Evolutionary conservation across 2,113 vertebrate species (phyloP).

Genomic region (Malurus elegans): DNA sequence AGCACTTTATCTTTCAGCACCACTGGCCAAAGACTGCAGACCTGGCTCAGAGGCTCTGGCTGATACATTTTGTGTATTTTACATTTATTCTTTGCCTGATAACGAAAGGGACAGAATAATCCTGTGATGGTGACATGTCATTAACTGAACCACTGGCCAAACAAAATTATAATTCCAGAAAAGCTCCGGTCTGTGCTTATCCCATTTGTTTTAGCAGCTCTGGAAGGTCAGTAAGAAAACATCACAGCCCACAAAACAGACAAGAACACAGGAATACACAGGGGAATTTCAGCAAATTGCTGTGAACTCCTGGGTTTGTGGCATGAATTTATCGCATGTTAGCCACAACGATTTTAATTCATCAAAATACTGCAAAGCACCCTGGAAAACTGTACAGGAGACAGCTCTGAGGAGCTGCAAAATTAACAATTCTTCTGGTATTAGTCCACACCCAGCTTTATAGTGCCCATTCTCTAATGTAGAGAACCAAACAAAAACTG

Average conservation of each 20-base stretch:
- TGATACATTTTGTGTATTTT: neutral
- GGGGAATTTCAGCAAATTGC: neutral
- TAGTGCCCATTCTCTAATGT: neutral
- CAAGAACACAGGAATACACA: neutral
- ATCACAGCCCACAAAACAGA: neutral
- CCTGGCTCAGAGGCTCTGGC: neutral
- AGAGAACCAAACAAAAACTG: neutral
- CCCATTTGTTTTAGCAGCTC: neutral
- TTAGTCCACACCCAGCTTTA: neutral
- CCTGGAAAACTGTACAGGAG: neutral
- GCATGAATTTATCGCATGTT: fast-evolving
- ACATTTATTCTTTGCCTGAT: neutral
- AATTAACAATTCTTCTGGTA: neutral
- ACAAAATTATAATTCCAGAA: neutral
- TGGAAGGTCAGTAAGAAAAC: neutral
- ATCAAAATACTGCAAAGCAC: neutral
- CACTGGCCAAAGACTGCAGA: neutral
- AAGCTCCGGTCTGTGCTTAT: neutral
- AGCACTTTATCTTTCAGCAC: neutral
- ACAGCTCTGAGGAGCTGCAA: neutral
- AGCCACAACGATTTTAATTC: neutral
- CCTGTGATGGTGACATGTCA: neutral
- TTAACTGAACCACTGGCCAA: neutral
- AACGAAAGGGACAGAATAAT: neutral
- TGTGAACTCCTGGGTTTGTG: neutral